Percentiles rank a stretch among this genome's conserved stretches.
Evolutionary conservation across 2,888 invertebrate genomes (phyloP).

Genomic region (Cryptocephalus moraei): DNA sequence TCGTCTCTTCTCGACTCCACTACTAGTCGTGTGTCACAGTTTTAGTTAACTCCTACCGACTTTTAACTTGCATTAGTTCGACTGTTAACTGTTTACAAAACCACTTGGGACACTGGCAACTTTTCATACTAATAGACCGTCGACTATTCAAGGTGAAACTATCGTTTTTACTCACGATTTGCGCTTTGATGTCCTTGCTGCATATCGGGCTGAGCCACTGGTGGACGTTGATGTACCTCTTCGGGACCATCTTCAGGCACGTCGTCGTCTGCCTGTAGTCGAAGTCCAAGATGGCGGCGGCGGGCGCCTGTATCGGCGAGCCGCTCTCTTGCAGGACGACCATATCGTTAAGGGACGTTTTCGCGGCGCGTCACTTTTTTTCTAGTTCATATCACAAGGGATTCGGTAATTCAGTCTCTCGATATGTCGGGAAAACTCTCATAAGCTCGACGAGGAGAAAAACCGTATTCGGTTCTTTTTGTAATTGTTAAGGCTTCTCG

Average conservation of each 20-base stretch:
- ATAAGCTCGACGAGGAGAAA: no score
- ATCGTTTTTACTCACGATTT: constrained; percentile 50
- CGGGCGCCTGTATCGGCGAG: constrained; percentile 46
- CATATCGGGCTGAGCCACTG: constrained; percentile 79
- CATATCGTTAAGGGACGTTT: constrained; percentile 17
- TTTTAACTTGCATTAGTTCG: no score
- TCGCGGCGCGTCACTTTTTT: constrained; percentile 6
- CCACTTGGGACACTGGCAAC: no score
- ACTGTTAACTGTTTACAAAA: no score
- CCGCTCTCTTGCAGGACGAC: constrained; percentile 70
- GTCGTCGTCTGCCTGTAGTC: constrained; percentile 76
- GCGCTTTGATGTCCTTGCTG: constrained; percentile 70
- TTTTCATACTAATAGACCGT: no score
- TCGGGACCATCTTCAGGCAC: constrained; percentile 81
- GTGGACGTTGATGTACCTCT: constrained; percentile 83
- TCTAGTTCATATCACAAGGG: constrained; percentile 12
- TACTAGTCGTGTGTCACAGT: no score
- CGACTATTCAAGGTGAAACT: no score
- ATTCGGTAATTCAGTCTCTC: background rate
- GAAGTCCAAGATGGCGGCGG: constrained; percentile 51
- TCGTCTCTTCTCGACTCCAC: no score
- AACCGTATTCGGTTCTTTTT: no score
- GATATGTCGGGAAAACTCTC: no score
- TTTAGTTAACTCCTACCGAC: no score
- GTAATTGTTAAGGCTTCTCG: no score